Evolutionary conservation across 2,888 invertebrate species (phyloP).

Genomic region (Acanthopleura granulata): DNA sequence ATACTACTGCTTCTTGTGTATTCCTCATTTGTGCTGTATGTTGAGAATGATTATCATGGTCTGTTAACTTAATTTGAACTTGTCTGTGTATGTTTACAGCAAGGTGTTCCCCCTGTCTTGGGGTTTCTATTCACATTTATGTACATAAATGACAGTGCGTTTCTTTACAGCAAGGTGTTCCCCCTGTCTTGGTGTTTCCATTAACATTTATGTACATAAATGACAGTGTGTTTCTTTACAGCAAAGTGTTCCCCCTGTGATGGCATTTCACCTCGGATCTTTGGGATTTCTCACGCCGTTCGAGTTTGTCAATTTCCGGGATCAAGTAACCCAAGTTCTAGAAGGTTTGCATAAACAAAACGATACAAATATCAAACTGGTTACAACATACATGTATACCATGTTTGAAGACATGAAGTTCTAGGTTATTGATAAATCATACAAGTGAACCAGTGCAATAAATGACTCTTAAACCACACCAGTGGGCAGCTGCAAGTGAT

Average conservation of each 20-base stretch:
- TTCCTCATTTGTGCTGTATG: too few species aligned
- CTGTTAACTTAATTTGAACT: conserved; percentile 67
- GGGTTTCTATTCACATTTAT: conserved; percentile 97
- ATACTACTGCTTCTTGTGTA: too few species aligned
- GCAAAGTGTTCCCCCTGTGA: conserved; percentile 97
- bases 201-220: conserved; percentile 93
- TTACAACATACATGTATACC: too few species aligned
- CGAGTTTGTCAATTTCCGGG: conserved; percentile 79
- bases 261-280: conserved; percentile 98
- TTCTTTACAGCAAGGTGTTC: conserved; percentile 87
- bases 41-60: background rate
- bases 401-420: too few species aligned
- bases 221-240: conserved; percentile 74
- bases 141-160: too few species aligned
- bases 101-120: conserved; percentile 98
- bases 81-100: conserved; percentile 73
- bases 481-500: too few species aligned
- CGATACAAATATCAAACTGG: too few species aligned
- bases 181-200: conserved; percentile 98
- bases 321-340: conserved; percentile 92
- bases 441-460: too few species aligned
- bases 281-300: conserved; percentile 96
- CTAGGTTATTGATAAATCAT: too few species aligned
- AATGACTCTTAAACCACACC: too few species aligned
- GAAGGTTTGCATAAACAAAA: conserved; percentile 77